phyloP scores from a whole-genome alignment of 2,113 vertebrate genomes.

The Sorex araneus region DNA sequence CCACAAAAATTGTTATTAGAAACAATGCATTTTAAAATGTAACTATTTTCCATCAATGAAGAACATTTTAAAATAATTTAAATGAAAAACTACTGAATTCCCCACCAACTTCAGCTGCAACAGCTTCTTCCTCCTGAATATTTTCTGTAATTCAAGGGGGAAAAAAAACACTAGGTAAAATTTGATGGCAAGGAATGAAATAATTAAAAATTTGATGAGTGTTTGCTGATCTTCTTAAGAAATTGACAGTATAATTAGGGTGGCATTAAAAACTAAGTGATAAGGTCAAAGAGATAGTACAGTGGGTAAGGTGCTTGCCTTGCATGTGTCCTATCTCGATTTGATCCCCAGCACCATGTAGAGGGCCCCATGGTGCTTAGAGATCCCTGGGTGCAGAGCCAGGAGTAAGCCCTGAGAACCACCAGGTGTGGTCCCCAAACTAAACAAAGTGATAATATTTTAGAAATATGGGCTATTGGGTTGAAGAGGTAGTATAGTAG shows the following conservation, averaged over 20 bases:
- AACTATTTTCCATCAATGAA: conserved; percentile 86
- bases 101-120: conserved; percentile 83
- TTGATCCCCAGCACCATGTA: too few relatives aligned
- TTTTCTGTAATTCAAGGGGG: conserved; percentile 80
- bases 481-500: too few relatives aligned
- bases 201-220: conserved; percentile 49
- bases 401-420: too few relatives aligned
- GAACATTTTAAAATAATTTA: conserved; percentile 88
- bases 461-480: too few relatives aligned
- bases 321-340: too few relatives aligned
- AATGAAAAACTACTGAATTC: conserved; percentile 84
- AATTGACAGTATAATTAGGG: conserved; percentile 53
- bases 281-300: too few relatives aligned
- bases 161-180: conserved; percentile 34
- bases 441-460: too few relatives aligned
- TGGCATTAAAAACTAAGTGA: conserved; percentile 2
- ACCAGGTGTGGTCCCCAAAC: too few relatives aligned
- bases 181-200: conserved; percentile 63
- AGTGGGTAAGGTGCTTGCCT: too few relatives aligned
- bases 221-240: conserved; percentile 59
- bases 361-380: too few relatives aligned
- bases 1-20: conserved; percentile 90
- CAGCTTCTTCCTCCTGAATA: conserved; percentile 76
- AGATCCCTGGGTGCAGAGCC: too few relatives aligned
- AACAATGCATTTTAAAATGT: conserved; percentile 88